Evolutionary conservation across 2,797 vertebrate species (phyloP).

Genomic region (Telmatherina bonti): DNA sequence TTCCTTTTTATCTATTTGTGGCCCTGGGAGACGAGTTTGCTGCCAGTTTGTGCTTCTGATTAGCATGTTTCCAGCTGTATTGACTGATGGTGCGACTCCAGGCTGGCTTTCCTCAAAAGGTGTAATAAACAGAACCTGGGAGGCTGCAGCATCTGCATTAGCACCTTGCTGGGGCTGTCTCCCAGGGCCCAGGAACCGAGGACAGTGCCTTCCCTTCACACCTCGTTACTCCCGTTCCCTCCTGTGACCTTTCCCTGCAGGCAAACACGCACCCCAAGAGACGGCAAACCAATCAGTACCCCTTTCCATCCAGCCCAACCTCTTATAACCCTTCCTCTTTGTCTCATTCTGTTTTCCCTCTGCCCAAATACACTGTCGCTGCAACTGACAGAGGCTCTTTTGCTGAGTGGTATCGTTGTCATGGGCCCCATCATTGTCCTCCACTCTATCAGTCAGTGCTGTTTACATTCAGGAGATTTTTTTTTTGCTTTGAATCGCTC

Average conservation of each 20-base stretch:
- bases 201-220: slow-evolving; percentile 80
- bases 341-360: slow-evolving; percentile 27
- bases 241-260: slow-evolving; percentile 76
- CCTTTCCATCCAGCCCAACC: slow-evolving; percentile 52
- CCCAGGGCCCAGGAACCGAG: slow-evolving; percentile 65
- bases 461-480: slow-evolving; percentile 66
- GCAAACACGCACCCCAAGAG: slow-evolving; percentile 65
- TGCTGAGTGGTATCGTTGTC: slow-evolving; percentile 61
- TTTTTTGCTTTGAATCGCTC: slow-evolving; percentile 63
- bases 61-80: slow-evolving; percentile 59
- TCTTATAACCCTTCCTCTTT: slow-evolving; percentile 42
- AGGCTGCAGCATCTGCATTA: slow-evolving; percentile 75
- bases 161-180: slow-evolving; percentile 70
- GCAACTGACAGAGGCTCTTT: slow-evolving; percentile 54
- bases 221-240: slow-evolving; percentile 77
- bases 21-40: slow-evolving; percentile 31
- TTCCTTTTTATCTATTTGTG: slow-evolving; percentile 20
- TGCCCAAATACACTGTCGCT: slow-evolving; percentile 36
- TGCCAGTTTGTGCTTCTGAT: slow-evolving; percentile 53
- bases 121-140: slow-evolving; percentile 71
- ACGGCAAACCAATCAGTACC: slow-evolving; percentile 67
- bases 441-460: slow-evolving; percentile 60
- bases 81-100: slow-evolving; percentile 53
- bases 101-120: slow-evolving; percentile 54
- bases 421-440: slow-evolving; percentile 57